Conservation (phyloP, 2,888 invertebrate genomes). For the Pyrocoelia pectoralis region DNA sequence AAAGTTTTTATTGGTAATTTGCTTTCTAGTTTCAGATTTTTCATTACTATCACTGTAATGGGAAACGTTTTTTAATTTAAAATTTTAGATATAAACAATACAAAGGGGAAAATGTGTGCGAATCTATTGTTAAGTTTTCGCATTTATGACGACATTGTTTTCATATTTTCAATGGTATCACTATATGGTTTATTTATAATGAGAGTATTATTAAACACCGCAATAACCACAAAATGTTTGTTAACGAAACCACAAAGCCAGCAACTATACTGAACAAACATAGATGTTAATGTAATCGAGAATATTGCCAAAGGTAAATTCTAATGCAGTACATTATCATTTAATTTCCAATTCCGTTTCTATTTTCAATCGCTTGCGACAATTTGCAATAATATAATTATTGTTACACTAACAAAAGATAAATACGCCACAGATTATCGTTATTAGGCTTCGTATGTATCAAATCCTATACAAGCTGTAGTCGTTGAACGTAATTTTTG, state of each 20-base stretch:
- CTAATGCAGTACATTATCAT: neutral
- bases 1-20: slow-evolving; percentile 7
- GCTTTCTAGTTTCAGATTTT: neutral
- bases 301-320: slow-evolving; percentile 8
- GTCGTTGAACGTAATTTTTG: no score
- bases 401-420: neutral
- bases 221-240: slow-evolving; percentile 30
- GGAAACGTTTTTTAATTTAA: neutral
- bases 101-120: neutral
- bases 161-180: slow-evolving; percentile 24
- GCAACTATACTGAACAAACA: slow-evolving; percentile 27
- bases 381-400: neutral
- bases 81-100: neutral
- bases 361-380: neutral
- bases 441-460: slow-evolving; percentile 10
- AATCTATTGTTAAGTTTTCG: neutral
- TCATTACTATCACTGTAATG: neutral
- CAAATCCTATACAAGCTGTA: no score
- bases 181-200: slow-evolving; percentile 28
- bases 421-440: neutral
- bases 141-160: neutral
- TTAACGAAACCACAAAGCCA: slow-evolving; percentile 31
- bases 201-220: slow-evolving; percentile 26
- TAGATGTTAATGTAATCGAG: slow-evolving; percentile 5
- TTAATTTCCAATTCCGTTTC: slow-evolving; percentile 5